Base-by-base conservation (phyloP, 2,797 vertebrate species). In the Capromys pilorides region DNA sequence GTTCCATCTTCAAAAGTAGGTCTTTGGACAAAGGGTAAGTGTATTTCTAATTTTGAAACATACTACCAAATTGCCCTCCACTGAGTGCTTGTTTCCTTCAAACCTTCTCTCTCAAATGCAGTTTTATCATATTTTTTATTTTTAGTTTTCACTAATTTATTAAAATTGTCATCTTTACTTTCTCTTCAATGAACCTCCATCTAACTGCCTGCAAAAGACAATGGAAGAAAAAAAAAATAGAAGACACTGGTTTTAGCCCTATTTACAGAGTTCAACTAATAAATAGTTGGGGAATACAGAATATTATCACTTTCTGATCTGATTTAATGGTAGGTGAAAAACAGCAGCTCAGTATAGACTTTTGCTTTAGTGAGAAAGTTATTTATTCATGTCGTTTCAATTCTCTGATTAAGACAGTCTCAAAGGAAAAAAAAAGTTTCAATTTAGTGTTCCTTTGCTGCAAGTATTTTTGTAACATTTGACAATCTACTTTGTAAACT, bases 301-400 rank as follows among this genome's bases (percentile, higher is more conserved):
- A 57, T 18, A 93, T 54, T 41, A 86, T 39, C 39, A 92, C 22
- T 49, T 87, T 45, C 86, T 86, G 31, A 79, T 45, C 80, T 85
- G 66, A 14, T 69, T 91, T 91, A n/a, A 10, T 90, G 49, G 71
- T n/a, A 67, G 31, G 41, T 87, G 36, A 94, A 73, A 77, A 96
- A 87, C 49, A 7, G n/a, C 39, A 86, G 45, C 41, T 77, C 59
- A n/a, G n/a, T 75, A 14, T 16, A 88, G 12, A 21, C 24, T 81
- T 69, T 69, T 24, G 22, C 79, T 91, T 91, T 57, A 69, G 41
- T 69, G 51, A 91, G 51, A 62, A 83, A 90, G 24, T 93, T 90
- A 92, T 22, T 81, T 90, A 83, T 75, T 88, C 79, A 88, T 64
- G 73, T 81, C 86, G 78, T 84, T 77, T 77, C n/a, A 39, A 54